Conservation (phyloP, 1,140 invertebrate species). For the Hestina assimilis region DNA sequence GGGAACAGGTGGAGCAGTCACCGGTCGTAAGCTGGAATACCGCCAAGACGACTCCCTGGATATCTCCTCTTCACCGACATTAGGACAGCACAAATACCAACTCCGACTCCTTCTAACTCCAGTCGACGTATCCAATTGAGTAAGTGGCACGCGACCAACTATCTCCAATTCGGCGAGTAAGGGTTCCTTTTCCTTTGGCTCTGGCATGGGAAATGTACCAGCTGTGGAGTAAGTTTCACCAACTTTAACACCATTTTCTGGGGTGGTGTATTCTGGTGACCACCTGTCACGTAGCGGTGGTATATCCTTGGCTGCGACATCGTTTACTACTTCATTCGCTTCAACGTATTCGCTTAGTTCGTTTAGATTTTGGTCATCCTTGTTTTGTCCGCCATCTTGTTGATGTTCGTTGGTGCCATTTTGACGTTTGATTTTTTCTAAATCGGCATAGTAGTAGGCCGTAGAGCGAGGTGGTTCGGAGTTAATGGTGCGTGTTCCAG, state of each 20-base stretch:
- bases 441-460: constrained; percentile 73
- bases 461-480: constrained; percentile 66
- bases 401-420: constrained; percentile 27
- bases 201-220: constrained; percentile 73
- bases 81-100: constrained; percentile 75
- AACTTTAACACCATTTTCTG: constrained; percentile 42
- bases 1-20: constrained; percentile 54
- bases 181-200: constrained; percentile 68
- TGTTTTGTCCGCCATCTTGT: background rate
- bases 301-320: constrained; percentile 52
- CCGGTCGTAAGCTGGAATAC: constrained; percentile 62
- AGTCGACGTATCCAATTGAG: constrained; percentile 42
- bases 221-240: constrained; percentile 73
- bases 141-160: constrained; percentile 55
- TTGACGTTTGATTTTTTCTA: constrained; percentile 60
- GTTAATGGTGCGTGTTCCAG: constrained; percentile 35
- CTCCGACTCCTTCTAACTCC: constrained; percentile 64
- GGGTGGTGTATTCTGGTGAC: constrained; percentile 51
- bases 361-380: constrained; percentile 29
- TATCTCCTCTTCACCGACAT: constrained; percentile 64
- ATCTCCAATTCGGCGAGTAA: constrained; percentile 65
- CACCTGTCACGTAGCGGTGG: constrained; percentile 59
- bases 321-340: constrained; percentile 51
- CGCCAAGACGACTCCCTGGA: constrained; percentile 65
- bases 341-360: constrained; percentile 55